These are phyloP conservation scores for Epiblema foenella DNA, from an alignment of 2,888 invertebrate genomes.

Conservation along the genomic window DNA sequence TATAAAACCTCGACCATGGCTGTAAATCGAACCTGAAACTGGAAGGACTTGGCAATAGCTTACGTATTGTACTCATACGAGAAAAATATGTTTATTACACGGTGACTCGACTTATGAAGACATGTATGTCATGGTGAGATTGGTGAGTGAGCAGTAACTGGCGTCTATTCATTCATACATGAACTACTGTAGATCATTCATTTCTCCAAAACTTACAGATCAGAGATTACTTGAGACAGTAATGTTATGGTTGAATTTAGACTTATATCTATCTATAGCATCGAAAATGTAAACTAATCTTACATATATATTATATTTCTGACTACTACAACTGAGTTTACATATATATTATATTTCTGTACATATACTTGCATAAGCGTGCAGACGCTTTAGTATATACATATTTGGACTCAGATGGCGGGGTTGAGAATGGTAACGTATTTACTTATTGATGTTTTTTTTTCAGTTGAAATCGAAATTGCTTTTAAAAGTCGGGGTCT, in stretches of 20 bases:
- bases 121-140: too few relatives aligned
- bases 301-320: too few relatives aligned
- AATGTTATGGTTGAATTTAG: too few relatives aligned
- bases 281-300: neutral
- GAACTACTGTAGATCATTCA: too few relatives aligned
- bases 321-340: too few relatives aligned
- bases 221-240: too few relatives aligned
- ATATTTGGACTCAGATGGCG: conserved; percentile 1
- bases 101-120: neutral
- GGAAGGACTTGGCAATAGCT: neutral
- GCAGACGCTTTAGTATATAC: neutral
- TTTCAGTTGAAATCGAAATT: conserved; percentile 36
- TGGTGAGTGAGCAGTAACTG: too few relatives aligned
- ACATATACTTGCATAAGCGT: neutral
- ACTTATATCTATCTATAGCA: too few relatives aligned
- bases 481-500: conserved; percentile 46
- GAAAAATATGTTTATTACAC: neutral
- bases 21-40: neutral
- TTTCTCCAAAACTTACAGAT: too few relatives aligned
- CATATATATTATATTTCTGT: neutral
- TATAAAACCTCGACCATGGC: neutral
- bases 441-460: conserved; percentile 19
- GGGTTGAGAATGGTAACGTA: conserved; percentile 11
- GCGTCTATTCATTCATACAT: too few relatives aligned
- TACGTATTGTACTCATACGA: neutral